Evolutionary conservation across 2,888 invertebrate genomes (phyloP).

Genomic region (Hydroisotoma schaefferi): DNA sequence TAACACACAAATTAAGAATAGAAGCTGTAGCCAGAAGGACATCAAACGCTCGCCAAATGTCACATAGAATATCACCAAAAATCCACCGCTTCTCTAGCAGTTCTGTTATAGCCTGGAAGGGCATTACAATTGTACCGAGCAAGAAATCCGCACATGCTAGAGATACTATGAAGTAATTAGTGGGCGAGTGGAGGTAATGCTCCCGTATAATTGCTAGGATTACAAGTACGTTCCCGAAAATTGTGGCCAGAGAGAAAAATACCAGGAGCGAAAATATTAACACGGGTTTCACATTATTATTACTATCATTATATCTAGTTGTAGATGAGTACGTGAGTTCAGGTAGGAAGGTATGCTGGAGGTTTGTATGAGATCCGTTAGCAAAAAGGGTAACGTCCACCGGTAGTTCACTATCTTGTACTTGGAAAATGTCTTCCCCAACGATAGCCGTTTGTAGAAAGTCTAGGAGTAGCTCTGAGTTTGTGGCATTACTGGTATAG

Average conservation of each 20-base stretch:
- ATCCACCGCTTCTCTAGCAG: slow-evolving; percentile 86
- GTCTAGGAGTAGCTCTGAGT: too few relatives aligned
- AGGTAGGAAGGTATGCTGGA: too few relatives aligned
- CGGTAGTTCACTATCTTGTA: too few relatives aligned
- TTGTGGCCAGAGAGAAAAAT: slow-evolving; percentile 50
- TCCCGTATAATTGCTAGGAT: slow-evolving; percentile 89
- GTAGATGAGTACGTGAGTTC: too few relatives aligned
- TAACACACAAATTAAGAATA: slow-evolving; percentile 94
- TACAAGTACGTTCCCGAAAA: slow-evolving; percentile 90
- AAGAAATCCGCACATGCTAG: slow-evolving; percentile 93
- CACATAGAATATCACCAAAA: slow-evolving; percentile 93
- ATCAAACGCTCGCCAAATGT: slow-evolving; percentile 93
- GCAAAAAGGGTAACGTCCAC: too few relatives aligned
- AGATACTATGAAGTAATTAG: slow-evolving; percentile 95
- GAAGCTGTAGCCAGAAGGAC: slow-evolving; percentile 96
- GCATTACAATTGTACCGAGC: slow-evolving; percentile 96
- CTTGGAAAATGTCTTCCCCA: too few relatives aligned
- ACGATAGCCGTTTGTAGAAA: too few relatives aligned
- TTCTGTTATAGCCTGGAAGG: slow-evolving; percentile 87
- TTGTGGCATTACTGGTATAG: too few relatives aligned
- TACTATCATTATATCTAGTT: too few relatives aligned
- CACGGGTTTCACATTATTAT: too few relatives aligned
- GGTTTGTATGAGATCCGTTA: too few relatives aligned
- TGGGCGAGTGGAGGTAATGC: slow-evolving; percentile 89
- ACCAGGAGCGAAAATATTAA: slow-evolving; percentile 16